These are phyloP conservation scores for Tyto alba DNA, from an alignment of 2,113 vertebrate genomes.

Conservation along the genomic window DNA sequence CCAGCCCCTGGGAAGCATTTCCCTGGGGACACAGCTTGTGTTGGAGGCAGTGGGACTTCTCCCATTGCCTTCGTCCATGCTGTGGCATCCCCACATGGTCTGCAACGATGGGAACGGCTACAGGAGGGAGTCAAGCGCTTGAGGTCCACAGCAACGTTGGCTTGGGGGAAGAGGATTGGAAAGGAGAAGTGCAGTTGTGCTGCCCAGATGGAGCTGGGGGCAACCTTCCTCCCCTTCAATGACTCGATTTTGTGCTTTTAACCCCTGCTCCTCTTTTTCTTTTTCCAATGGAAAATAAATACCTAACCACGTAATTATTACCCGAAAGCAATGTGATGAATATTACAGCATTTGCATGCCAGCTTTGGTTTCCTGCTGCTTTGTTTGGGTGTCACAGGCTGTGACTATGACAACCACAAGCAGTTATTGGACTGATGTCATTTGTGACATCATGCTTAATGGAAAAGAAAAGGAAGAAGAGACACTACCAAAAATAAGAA, in stretches of 20 bases:
- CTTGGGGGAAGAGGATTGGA: neutral
- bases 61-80: neutral
- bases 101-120: neutral
- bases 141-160: neutral
- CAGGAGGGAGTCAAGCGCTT: neutral
- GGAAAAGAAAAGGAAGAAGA: slow-evolving; percentile 24
- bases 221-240: neutral
- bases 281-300: neutral
- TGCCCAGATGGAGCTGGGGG: neutral
- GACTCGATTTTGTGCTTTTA: neutral
- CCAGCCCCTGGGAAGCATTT: neutral
- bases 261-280: neutral
- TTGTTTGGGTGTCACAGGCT: slow-evolving; percentile 64
- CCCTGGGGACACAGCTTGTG: neutral
- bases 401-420: slow-evolving; percentile 66
- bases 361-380: slow-evolving; percentile 33
- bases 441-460: slow-evolving; percentile 45
- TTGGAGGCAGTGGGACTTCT: neutral
- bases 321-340: neutral
- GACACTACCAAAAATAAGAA: neutral
- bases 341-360: slow-evolving; percentile 29
- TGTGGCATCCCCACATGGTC: accelerated
- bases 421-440: slow-evolving; percentile 48
- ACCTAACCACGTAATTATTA: neutral
- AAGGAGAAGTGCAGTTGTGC: neutral